A percentile compares a stretch with the other conserved stretches of the same genome.
Evolutionary conservation across 2,888 invertebrate species (phyloP).

Genomic region (Dryadula phaetusa): DNA sequence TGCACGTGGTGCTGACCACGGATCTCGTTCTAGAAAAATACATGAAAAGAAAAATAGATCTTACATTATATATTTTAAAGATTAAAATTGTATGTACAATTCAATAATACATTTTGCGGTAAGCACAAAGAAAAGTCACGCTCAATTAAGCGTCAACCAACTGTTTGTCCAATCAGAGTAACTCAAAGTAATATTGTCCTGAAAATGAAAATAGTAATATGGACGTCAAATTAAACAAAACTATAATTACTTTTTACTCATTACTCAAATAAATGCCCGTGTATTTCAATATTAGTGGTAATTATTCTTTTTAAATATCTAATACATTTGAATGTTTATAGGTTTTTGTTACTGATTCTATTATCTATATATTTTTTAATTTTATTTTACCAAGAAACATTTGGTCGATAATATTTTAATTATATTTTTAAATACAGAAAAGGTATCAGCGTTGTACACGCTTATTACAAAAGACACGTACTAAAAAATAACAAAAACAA

Average conservation of each 20-base stretch:
- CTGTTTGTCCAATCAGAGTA: conserved; percentile 31
- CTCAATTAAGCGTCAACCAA: conserved; percentile 36
- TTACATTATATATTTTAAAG: background rate
- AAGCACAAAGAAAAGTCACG: conserved; percentile 31
- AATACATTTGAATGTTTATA: background rate
- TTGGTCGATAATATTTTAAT: too few species aligned
- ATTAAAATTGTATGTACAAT: conserved; percentile 7
- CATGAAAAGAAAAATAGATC: background rate
- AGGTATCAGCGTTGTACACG: background rate
- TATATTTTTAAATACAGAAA: too few species aligned
- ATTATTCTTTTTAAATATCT: background rate
- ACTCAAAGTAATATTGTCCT: conserved; percentile 31
- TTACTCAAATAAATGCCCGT: conserved; percentile 6
- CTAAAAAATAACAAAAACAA: background rate
- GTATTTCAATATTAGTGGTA: conserved; percentile 15
- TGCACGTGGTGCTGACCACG: conserved; percentile 26
- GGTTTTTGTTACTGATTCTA: background rate
- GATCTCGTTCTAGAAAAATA: conserved; percentile 1
- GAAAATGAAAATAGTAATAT: conserved; percentile 14
- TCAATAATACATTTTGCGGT: conserved; percentile 23
- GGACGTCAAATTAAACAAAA: conserved; percentile 18
- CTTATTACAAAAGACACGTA: background rate
- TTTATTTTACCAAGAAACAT: too few species aligned
- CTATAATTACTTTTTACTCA: background rate
- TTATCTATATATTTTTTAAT: background rate